Evolutionary conservation across 37 sponge, comb jelly and placozoan genomes (phyloP), one percentile per base, ranked within the genome.

Genomic region (Crambe crambe): DNA sequence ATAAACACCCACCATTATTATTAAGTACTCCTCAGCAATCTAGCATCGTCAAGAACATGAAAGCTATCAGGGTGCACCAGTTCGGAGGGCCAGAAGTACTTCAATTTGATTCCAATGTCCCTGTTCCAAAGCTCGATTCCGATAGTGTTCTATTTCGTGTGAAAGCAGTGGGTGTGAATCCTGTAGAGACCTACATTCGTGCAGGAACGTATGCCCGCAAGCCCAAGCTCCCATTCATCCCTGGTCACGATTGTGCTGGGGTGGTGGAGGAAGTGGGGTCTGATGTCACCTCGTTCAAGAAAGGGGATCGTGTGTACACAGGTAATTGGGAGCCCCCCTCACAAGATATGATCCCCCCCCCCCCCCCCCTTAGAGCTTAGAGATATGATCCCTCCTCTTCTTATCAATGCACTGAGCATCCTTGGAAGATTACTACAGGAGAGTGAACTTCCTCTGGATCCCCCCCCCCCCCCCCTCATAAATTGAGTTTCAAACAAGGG

Each of bases 161-260:
- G 47, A 80, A 92, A 35, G 85, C 97, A 17, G 91, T 93, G 29
- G 94, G 97, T 2, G 72, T 96, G 0, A 96, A 96, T 59, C 94
- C 93, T 0, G 91, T 96, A n/a, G 97, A 96, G 75, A 96, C 94
- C 9, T 96, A 92, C 89, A 90, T 96, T 8, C 84, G 97, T 1
- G 58, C 85, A 5, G 96, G 96, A 22, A 39, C 66, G 37, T 88
- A 92, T 61, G 80, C 94, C 9, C 43, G 62, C 21, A 62, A 66
- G 37, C 91, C 94, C 35, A 26, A 37, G 0, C 80, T 90, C 1
- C 97, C 97, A 1, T 90, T 70, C 75, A 96, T 83, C 2, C 91
- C 89, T 3, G 97, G 97, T 6, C 58, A 73, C 43, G 93, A 96
- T 60, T 83, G 81, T 64, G 85, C 94, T 56, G 97, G 97, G 25